Conservation (phyloP, 2,113 vertebrate species). For the Dromaius novaehollandiae region DNA sequence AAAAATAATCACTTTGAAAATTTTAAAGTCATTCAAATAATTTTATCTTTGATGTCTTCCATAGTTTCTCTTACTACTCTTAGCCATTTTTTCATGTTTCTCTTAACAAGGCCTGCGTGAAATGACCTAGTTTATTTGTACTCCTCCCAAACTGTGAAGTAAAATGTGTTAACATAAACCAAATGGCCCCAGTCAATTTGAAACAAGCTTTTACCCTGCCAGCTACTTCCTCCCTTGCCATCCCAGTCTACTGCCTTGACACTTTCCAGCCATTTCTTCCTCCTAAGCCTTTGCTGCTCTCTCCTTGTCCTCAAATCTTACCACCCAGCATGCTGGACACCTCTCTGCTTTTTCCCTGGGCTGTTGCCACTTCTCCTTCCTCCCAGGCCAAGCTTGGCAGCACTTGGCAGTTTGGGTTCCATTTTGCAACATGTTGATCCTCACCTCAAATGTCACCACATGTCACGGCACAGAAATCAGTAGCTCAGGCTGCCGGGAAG, state of each 20-base stretch:
- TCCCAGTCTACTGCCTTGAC: constrained; percentile 46
- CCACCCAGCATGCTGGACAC: background rate
- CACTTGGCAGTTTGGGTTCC: background rate
- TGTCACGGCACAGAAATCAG: accelerated
- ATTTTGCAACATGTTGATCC: accelerated
- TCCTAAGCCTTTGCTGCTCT: background rate
- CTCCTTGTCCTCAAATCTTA: background rate
- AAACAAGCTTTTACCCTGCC: constrained; percentile 53
- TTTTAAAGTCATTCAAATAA: constrained; percentile 12
- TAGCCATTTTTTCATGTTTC: constrained; percentile 49
- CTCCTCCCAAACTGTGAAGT: constrained; percentile 60
- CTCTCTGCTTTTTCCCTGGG: background rate
- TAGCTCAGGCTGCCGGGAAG: background rate
- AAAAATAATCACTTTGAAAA: constrained; percentile 38
- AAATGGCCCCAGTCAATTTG: constrained; percentile 59
- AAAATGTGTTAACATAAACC: constrained; percentile 67
- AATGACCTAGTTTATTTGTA: constrained; percentile 66
- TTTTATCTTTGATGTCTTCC: background rate
- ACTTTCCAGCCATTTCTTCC: constrained; percentile 15
- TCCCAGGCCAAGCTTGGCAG: background rate
- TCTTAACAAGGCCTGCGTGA: constrained; percentile 56
- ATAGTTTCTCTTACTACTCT: constrained; percentile 23
- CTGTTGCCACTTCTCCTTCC: background rate
- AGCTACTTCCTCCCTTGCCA: constrained; percentile 37
- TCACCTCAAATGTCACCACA: background rate